Base-by-base conservation (phyloP, 2,888 invertebrate genomes). In the Xanthorhoe spadicearia region DNA sequence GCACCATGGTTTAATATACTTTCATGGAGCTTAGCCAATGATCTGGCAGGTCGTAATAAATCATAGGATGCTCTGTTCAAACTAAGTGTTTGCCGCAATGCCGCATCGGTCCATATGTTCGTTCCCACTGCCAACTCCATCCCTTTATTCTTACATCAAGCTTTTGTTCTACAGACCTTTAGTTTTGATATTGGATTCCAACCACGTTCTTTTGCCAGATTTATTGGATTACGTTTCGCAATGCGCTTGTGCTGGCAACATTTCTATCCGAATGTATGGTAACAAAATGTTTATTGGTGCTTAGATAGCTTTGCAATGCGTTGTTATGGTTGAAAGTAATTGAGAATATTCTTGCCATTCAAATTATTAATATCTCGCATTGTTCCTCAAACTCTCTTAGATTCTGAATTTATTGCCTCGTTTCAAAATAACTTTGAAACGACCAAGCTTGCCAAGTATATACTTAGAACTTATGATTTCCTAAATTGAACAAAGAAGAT, bases 141-240 rank as follows among this genome's bases (percentile, higher is more conserved):
- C 83, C 81, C 80, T 84, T 84, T 83, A 84, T 84, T 81, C 80
- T 74, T 77, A 76, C 80, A 84, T 83, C 84, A 85, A 79, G 79
- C 83, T 85, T 85, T 86, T 85, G 83, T 85, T 84, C 82, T 82
- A 80, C 70, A 82, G 83, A 78, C 79, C 79, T 82, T 81, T 80
- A 81, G 81, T 83, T 82, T 81, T 81, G 78, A 80, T 84, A 83
- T 84, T 80, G 83, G 77, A 81, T 85, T 82, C 82, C 68, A 71
- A 77, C 76, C 81, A 81, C 81, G 82, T 80, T 74, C 76, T 76
- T 77, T 75, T 75, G 70, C 74, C 74, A 79, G 79, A 83, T 82
- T 82, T 82, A 83, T 82, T 78, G 75, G 80, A 80, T 83, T 77
- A 80, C 75, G 70, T 75, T 73, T 71, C 72, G 72, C 72, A 73